Conservation (phyloP, 2,888 invertebrate genomes). For the Gnatocerus cornutus region DNA sequence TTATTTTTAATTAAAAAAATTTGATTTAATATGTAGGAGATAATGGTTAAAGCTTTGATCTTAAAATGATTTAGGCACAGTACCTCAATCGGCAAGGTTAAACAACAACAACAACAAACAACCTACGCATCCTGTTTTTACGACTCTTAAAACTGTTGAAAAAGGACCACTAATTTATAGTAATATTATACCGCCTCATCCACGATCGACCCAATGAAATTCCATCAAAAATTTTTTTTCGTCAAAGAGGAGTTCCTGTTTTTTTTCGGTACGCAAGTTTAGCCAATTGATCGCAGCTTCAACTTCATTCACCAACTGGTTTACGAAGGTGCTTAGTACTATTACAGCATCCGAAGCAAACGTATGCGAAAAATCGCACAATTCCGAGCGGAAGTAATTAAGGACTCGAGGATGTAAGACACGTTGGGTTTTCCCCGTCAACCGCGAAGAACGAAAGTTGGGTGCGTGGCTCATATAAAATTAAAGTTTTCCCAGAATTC, state of each 20-base stretch:
- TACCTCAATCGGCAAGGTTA: constrained; percentile 49
- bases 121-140: constrained; percentile 52
- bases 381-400: constrained; percentile 36
- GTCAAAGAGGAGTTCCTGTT: constrained; percentile 53
- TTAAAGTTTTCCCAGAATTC: constrained; percentile 60
- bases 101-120: constrained; percentile 53
- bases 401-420: constrained; percentile 32
- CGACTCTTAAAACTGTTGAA: constrained; percentile 8
- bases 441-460: constrained; percentile 34
- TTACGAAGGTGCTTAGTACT: constrained; percentile 51
- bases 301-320: constrained; percentile 55
- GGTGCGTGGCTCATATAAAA: constrained; percentile 41
- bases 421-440: constrained; percentile 48
- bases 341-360: constrained; percentile 49
- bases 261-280: constrained; percentile 53
- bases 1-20: too few relatives aligned
- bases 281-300: constrained; percentile 55
- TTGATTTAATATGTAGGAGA: constrained; percentile 14
- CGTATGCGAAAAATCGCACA: constrained; percentile 15
- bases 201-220: constrained; percentile 52
- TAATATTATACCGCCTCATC: constrained; percentile 48
- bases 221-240: constrained; percentile 40
- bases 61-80: constrained; percentile 27
- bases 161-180: constrained; percentile 33
- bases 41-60: constrained; percentile 22